Evolutionary conservation across 2,888 invertebrate species (phyloP).

Genomic region (Ametastegia equiseti): DNA sequence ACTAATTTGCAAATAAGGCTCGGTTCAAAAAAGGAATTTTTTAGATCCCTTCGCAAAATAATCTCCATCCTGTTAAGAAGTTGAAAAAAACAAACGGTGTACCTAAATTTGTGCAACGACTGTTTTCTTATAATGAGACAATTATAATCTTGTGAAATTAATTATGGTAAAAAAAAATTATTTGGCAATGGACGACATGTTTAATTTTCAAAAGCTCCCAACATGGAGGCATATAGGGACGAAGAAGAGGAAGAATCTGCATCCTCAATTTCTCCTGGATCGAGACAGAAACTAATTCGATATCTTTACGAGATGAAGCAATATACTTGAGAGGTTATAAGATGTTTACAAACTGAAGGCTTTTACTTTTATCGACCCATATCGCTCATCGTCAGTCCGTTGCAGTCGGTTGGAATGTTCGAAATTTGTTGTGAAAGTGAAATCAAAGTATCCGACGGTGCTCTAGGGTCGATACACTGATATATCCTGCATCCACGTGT

Average conservation of each 20-base stretch:
- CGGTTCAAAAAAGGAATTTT: no score
- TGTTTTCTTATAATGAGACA: no score
- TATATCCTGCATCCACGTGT: background rate
- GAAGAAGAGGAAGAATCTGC: background rate
- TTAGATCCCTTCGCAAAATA: no score
- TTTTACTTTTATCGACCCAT: constrained; percentile 20
- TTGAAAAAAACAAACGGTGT: no score
- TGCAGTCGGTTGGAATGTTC: background rate
- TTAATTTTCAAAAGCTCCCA: no score
- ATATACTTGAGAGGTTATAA: constrained; percentile 8
- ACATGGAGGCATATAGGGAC: no score
- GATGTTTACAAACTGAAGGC: constrained; percentile 19
- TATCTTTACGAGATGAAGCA: background rate
- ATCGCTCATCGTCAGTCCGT: background rate
- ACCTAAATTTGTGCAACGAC: no score
- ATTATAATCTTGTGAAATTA: no score
- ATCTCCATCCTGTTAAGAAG: no score
- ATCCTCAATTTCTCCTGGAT: background rate
- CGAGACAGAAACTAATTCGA: background rate
- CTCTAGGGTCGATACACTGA: background rate
- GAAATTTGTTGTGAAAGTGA: constrained; percentile 9
- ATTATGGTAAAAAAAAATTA: no score
- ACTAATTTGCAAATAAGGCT: no score
- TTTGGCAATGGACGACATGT: no score
- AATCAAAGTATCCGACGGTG: background rate